Conservation (phyloP, 2,888 invertebrate genomes). For the Macrophya alboannulata region DNA sequence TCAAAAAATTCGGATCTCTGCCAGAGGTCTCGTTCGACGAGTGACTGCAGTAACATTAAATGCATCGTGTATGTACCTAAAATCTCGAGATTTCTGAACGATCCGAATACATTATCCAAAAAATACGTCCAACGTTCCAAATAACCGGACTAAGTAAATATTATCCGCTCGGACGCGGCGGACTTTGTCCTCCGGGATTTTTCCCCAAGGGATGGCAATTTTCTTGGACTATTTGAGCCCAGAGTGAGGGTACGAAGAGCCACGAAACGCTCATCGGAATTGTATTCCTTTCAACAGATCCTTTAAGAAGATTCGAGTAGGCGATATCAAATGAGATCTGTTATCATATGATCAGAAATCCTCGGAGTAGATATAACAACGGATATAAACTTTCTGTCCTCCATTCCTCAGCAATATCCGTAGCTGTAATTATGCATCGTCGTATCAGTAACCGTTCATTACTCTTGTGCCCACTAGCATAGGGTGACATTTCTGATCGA, state of each 20-base stretch:
- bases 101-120: background rate
- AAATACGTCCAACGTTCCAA: background rate
- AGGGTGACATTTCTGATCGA: background rate
- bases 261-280: constrained; percentile 12
- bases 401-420: background rate
- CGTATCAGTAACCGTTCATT: too few relatives aligned
- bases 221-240: constrained; percentile 29
- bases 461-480: background rate
- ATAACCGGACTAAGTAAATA: background rate
- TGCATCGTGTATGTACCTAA: background rate
- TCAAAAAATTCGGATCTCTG: background rate
- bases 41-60: background rate
- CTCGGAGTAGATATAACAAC: background rate
- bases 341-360: background rate
- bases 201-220: background rate
- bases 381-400: background rate
- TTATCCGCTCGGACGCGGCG: background rate
- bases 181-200: background rate
- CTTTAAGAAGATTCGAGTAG: background rate
- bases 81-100: background rate
- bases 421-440: too few relatives aligned
- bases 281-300: background rate
- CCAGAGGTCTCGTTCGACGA: background rate
- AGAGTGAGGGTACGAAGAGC: background rate
- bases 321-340: background rate